Evolutionary conservation across 2,113 vertebrate species (phyloP).

Genomic region (Atlantisia rogersi): DNA sequence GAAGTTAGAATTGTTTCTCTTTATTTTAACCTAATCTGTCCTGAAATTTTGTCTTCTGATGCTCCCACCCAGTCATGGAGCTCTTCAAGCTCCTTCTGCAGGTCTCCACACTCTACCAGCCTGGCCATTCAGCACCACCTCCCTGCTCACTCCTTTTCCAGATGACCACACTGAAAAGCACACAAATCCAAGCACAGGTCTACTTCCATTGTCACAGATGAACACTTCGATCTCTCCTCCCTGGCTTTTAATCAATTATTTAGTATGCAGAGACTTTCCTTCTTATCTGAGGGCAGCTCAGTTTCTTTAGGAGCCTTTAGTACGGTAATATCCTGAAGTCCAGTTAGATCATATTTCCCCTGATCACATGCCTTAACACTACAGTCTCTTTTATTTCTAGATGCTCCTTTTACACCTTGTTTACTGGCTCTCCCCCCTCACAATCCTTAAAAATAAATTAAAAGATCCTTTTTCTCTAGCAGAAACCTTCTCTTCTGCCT

Average conservation of each 20-base stretch:
- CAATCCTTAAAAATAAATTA: background rate
- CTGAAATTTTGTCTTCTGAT: background rate
- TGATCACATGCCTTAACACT: background rate
- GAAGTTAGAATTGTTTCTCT: background rate
- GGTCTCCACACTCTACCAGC: background rate
- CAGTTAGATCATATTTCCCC: rapidly evolving
- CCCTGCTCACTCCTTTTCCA: background rate
- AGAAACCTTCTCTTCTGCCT: background rate
- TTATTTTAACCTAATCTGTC: background rate
- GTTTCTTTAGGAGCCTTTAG: background rate
- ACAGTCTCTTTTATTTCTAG: background rate
- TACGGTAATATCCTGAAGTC: background rate
- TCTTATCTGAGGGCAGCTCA: background rate
- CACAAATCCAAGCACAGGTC: background rate
- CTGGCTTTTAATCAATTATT: background rate
- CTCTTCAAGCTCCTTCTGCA: background rate
- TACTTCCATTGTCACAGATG: background rate
- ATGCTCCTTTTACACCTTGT: background rate
- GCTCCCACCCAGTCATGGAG: background rate
- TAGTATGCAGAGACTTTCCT: background rate
- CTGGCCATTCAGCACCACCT: background rate
- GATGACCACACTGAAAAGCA: background rate
- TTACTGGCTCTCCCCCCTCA: background rate
- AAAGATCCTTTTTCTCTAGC: background rate
- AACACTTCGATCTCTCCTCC: background rate